A percentile compares a stretch with the other conserved stretches of the same genome.
Conservation (phyloP, 2,113 vertebrate genomes). For the Prionailurus bengalensis region DNA sequence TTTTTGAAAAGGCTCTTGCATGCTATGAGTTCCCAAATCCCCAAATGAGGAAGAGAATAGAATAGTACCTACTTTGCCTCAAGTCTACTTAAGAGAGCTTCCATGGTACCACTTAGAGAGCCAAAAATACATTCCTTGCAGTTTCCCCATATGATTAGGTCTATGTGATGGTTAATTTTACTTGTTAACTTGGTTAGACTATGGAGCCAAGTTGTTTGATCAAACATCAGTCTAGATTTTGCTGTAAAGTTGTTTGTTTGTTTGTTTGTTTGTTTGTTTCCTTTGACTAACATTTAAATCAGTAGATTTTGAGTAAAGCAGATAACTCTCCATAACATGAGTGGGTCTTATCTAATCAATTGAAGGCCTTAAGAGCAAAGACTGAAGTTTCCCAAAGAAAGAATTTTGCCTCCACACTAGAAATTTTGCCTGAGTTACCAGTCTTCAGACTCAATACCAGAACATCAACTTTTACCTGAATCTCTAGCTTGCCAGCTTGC, state of each 20-base stretch:
- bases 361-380: too few relatives aligned
- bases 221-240: neutral
- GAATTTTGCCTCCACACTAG: neutral
- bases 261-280: neutral
- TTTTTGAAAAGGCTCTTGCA: neutral
- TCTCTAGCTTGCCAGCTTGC: neutral
- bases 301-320: neutral
- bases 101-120: neutral
- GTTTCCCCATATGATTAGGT: neutral
- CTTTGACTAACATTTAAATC: neutral
- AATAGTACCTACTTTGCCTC: neutral
- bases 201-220: neutral
- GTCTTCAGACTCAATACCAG: neutral
- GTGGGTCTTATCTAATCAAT: neutral
- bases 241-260: neutral
- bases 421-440: neutral
- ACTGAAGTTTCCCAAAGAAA: neutral
- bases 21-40: neutral
- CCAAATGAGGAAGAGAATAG: neutral
- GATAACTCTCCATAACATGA: neutral
- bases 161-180: neutral
- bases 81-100: neutral
- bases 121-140: neutral
- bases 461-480: neutral
- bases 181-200: neutral